Conservation (phyloP, 2,797 vertebrate genomes). For the Uromys caudimaculatus region DNA sequence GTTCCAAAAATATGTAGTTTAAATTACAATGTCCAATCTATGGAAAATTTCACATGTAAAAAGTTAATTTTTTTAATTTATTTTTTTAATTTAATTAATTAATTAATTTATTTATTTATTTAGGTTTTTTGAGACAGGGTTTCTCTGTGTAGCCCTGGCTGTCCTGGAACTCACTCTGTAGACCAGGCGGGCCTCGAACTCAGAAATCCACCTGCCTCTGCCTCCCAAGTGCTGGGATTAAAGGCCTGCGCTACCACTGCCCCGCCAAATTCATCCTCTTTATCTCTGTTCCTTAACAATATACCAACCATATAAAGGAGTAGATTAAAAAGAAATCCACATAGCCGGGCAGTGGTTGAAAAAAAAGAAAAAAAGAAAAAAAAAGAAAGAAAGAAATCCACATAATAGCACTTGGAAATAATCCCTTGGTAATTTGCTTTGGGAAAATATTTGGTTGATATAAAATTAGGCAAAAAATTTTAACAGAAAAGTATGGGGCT, state of each 20-base stretch:
- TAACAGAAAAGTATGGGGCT: neutral
- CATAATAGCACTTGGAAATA: neutral
- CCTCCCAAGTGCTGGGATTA: too few species aligned
- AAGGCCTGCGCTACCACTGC: too few species aligned
- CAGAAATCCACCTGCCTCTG: too few species aligned
- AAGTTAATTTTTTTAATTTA: neutral
- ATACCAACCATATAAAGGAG: neutral
- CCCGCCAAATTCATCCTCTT: neutral
- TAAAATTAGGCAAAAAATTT: neutral
- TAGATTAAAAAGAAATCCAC: neutral
- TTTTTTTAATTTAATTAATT: too few species aligned
- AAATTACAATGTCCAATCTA: neutral
- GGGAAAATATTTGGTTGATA: neutral
- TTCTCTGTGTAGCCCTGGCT: too few species aligned
- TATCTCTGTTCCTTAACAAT: neutral
- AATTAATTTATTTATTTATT: too few species aligned
- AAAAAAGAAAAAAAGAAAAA: too few species aligned
- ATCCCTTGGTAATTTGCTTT: neutral
- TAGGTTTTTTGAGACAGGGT: too few species aligned
- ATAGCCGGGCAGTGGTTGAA: too few species aligned
- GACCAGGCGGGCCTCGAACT: too few species aligned
- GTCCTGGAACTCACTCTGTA: too few species aligned
- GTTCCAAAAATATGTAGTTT: neutral
- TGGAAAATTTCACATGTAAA: neutral
- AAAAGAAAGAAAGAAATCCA: too few species aligned